Percentiles rank a stretch among this genome's conserved stretches.
Evolutionary conservation across 2,113 vertebrate genomes (phyloP).

Genomic region (Ammodytes dubius): DNA sequence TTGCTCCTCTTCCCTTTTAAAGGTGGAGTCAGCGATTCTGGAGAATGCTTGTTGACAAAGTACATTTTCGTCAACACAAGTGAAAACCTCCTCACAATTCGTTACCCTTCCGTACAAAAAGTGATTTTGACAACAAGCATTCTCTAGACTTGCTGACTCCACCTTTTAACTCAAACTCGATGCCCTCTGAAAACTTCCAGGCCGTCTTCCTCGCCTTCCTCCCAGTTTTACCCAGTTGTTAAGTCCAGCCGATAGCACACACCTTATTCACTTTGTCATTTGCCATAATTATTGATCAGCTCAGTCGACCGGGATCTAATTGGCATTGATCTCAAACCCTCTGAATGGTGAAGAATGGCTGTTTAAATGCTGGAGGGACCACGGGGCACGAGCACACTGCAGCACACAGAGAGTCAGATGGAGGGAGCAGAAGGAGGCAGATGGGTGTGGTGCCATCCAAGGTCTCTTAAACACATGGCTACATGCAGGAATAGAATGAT

Average conservation of each 20-base stretch:
- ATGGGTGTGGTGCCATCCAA: conserved; percentile 41
- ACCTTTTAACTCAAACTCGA: conserved; percentile 9
- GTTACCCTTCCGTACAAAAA: too few species aligned
- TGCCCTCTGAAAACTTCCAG: conserved; percentile 24
- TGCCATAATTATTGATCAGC: conserved; percentile 63
- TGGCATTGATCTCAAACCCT: conserved; percentile 66
- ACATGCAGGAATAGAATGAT: not conserved
- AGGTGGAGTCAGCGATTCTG: too few species aligned
- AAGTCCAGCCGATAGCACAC: conserved; percentile 32
- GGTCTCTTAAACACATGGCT: not conserved
- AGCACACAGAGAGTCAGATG: conserved; percentile 38
- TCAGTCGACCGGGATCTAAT: conserved; percentile 71
- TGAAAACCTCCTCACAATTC: too few species aligned
- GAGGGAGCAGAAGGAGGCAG: conserved; percentile 26
- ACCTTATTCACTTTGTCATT: conserved; percentile 69
- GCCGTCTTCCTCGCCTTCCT: conserved; percentile 14
- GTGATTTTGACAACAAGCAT: too few species aligned
- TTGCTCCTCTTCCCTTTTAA: conserved; percentile 16
- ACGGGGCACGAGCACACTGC: conserved; percentile 34
- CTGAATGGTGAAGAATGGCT: conserved; percentile 69
- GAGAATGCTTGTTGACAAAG: too few species aligned
- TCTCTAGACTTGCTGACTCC: too few species aligned
- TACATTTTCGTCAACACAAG: too few species aligned
- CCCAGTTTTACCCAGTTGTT: conserved; percentile 1
- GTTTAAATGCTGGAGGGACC: conserved; percentile 55